Conservation (phyloP, 2,888 invertebrate species). For the Acrobasis consociella region DNA sequence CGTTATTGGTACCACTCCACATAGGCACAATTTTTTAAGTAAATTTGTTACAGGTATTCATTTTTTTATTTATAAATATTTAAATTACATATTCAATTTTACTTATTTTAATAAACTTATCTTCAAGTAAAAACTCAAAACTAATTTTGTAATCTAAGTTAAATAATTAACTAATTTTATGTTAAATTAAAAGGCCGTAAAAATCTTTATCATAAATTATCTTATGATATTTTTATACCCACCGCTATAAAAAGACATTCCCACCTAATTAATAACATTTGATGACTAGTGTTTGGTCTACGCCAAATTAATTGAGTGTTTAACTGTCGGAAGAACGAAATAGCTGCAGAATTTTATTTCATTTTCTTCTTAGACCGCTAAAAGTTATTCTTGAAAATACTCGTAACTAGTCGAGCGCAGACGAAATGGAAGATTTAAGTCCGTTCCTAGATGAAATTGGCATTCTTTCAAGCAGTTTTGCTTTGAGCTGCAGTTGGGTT, state of each 20-base stretch:
- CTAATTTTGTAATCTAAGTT: neutral
- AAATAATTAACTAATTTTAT: neutral
- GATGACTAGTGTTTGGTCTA: constrained; percentile 17
- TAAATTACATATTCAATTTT: too few relatives aligned
- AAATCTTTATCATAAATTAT: neutral
- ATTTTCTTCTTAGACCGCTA: constrained; percentile 3
- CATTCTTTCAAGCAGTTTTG: constrained; percentile 48
- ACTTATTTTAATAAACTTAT: too few relatives aligned
- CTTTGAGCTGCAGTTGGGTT: constrained; percentile 47
- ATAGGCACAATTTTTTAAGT: too few relatives aligned
- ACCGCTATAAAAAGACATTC: neutral
- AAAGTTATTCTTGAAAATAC: constrained; percentile 8
- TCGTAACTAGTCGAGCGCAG: neutral
- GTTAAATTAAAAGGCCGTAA: constrained; percentile 10
- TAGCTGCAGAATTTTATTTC: constrained; percentile 12
- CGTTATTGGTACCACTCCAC: too few relatives aligned
- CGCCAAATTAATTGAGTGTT: constrained; percentile 18
- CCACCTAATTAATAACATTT: constrained; percentile 22
- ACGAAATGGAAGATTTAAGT: constrained; percentile 6
- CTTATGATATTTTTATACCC: constrained; percentile 6
- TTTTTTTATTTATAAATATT: too few relatives aligned
- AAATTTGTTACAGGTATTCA: too few relatives aligned
- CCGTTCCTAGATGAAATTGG: constrained; percentile 52
- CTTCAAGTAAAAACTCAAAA: neutral
- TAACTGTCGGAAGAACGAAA: constrained; percentile 20